phyloP scores from a whole-genome alignment of 2,113 vertebrate species.

The Mesembrinibis cayennensis region DNA sequence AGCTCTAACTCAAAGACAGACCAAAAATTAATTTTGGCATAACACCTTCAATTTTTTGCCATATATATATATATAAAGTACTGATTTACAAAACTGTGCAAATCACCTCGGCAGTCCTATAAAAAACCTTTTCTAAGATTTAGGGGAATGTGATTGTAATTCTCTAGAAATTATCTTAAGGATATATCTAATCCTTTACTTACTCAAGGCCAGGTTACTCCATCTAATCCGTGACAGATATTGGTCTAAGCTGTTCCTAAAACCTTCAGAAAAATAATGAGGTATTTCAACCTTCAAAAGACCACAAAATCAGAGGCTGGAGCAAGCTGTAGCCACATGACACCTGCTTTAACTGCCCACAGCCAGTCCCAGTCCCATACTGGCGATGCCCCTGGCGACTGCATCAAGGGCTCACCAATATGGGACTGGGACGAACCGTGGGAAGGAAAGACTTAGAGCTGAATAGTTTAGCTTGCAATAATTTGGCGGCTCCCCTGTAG shows the following conservation, averaged over 20 bases:
- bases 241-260: background rate
- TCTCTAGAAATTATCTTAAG: background rate
- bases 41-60: background rate
- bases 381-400: fast-evolving
- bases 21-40: background rate
- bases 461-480: background rate
- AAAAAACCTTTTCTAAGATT: background rate
- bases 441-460: background rate
- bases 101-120: background rate
- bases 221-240: fast-evolving
- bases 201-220: background rate
- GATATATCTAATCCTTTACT: background rate
- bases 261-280: background rate
- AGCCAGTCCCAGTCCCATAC: background rate
- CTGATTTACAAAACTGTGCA: background rate
- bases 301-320: background rate
- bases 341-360: background rate
- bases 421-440: background rate
- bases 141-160: background rate
- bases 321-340: background rate
- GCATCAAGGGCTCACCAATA: fast-evolving
- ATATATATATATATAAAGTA: background rate
- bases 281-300: background rate
- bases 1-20: background rate
- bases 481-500: background rate